These are phyloP conservation scores for Drosophila testacea DNA, from an alignment of 2,888 invertebrate genomes.

Conservation along the genomic window DNA sequence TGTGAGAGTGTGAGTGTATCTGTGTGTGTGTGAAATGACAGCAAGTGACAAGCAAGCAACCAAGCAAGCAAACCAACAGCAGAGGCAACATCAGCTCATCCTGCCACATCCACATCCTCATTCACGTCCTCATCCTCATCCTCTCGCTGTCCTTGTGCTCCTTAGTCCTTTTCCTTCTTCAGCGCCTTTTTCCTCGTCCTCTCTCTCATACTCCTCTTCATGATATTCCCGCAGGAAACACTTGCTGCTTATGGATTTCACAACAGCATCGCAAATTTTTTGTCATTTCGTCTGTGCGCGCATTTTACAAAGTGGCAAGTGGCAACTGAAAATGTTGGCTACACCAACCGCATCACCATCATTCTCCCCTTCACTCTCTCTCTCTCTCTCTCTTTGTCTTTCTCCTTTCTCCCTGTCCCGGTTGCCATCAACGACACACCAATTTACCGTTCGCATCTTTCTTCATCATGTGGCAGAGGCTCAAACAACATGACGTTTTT, in stretches of 20 bases:
- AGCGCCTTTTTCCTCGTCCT: too few relatives aligned
- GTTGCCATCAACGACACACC: constrained; percentile 40
- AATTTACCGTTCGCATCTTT: constrained; percentile 68
- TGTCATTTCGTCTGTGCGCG: constrained; percentile 51
- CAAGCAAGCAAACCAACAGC: constrained; percentile 27
- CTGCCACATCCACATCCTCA: constrained; percentile 20
- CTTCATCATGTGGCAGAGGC: constrained; percentile 61
- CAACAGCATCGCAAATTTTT: constrained; percentile 50
- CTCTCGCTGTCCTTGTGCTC: constrained; percentile 7
- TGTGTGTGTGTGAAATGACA: constrained; percentile 21
- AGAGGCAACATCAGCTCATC: constrained; percentile 47
- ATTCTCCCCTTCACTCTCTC: background rate
- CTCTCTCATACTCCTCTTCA: background rate
- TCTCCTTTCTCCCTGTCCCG: background rate
- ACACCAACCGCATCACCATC: constrained; percentile 17
- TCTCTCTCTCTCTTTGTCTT: background rate
- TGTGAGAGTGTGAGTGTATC: constrained; percentile 8
- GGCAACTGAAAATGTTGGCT: constrained; percentile 36
- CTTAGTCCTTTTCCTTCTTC: constrained; percentile 1
- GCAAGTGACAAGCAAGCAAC: constrained; percentile 49
- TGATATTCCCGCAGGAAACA: constrained; percentile 57
- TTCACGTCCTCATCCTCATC: background rate
- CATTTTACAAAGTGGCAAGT: constrained; percentile 64
- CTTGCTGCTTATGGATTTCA: constrained; percentile 68
- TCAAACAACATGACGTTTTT: constrained; percentile 68